phyloP scores from a whole-genome alignment of 2,113 vertebrate species.

The Spizaetus ornatus region DNA sequence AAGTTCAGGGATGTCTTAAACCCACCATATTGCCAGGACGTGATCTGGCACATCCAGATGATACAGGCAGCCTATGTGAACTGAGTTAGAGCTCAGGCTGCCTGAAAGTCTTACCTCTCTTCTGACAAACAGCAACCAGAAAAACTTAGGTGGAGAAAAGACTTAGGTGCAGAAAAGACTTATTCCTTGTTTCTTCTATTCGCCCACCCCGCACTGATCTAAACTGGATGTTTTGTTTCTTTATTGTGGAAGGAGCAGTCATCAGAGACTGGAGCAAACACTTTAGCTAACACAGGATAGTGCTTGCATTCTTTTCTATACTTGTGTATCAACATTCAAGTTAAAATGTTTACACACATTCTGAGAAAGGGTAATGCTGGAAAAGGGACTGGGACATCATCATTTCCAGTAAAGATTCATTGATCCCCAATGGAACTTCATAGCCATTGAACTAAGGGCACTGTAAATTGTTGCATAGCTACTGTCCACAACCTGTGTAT shows the following conservation, averaged over 20 bases:
- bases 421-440: background rate
- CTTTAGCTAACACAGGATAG: background rate
- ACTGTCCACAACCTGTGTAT: background rate
- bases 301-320: background rate
- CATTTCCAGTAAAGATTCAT: background rate
- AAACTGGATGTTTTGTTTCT: background rate
- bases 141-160: background rate
- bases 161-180: background rate
- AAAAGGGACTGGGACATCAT: background rate
- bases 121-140: background rate
- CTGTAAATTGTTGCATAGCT: background rate
- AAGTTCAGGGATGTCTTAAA: background rate
- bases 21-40: rapidly evolving
- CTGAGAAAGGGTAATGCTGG: background rate
- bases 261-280: background rate
- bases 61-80: background rate
- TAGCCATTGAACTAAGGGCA: background rate
- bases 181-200: background rate
- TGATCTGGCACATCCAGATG: background rate
- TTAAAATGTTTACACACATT: background rate
- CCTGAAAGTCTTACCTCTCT: background rate
- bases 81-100: background rate
- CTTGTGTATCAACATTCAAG: background rate
- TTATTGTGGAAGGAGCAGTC: background rate
- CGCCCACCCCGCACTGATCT: background rate